Conservation (phyloP, 37 sponge, comb jelly and placozoan genomes). For the Oscarella lobularis region DNA sequence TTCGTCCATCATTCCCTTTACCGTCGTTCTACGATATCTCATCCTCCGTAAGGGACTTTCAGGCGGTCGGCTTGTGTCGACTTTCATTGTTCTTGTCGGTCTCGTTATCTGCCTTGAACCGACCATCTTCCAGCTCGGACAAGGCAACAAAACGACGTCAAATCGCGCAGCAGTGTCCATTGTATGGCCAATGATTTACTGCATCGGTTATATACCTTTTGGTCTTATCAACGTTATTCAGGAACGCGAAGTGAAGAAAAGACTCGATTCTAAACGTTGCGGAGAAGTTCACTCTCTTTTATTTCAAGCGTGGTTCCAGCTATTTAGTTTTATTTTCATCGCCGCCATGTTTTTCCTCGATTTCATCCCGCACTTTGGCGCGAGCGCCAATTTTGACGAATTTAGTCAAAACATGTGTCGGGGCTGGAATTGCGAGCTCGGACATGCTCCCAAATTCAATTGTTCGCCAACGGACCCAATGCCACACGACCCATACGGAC, state of each 20-base stretch:
- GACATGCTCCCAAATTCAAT: neutral
- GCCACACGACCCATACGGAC: neutral
- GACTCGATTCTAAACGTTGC: neutral
- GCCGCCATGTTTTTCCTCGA: constrained; percentile 46
- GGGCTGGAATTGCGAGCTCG: neutral
- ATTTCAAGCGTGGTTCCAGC: constrained; percentile 36
- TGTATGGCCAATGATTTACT: constrained; percentile 3
- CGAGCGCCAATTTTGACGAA: neutral
- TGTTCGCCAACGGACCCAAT: neutral
- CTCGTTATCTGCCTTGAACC: constrained; percentile 4
- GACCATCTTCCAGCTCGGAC: neutral
- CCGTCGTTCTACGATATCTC: constrained; percentile 20
- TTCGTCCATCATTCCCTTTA: constrained; percentile 45
- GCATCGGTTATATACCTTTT: neutral
- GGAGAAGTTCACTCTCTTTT: neutral
- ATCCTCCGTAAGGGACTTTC: constrained; percentile 1
- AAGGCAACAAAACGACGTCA: neutral
- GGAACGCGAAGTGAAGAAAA: neutral
- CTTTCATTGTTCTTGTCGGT: neutral
- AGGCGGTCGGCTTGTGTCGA: neutral
- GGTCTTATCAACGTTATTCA: constrained; percentile 2
- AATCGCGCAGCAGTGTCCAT: neutral
- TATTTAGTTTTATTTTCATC: neutral
- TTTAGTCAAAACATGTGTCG: neutral
- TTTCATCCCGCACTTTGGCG: constrained; percentile 38